A percentile compares a stretch with the other conserved stretches of the same genome.
Conservation (phyloP, 2,888 invertebrate genomes). For the Siphlonurus alternatus region DNA sequence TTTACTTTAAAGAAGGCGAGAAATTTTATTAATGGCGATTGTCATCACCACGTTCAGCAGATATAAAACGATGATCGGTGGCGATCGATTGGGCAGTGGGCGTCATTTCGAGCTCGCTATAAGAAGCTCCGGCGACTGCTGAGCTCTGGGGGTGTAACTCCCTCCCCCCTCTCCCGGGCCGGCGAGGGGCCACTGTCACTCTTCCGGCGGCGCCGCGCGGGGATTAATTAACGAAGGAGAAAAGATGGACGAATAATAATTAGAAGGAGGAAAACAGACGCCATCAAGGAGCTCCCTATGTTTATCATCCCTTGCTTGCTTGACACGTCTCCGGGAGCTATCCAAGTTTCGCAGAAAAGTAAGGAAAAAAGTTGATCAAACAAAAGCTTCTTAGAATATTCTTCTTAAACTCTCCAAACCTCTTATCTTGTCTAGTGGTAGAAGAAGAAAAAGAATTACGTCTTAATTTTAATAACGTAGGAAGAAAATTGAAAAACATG, state of each 20-base stretch:
- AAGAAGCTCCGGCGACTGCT: too few relatives aligned
- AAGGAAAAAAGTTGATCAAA: not conserved
- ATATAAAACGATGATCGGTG: too few relatives aligned
- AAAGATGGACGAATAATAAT: conserved; percentile 4
- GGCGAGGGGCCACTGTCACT: not conserved
- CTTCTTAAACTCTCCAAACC: not conserved
- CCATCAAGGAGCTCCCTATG: not conserved
- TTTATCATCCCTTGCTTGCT: not conserved
- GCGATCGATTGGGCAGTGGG: too few relatives aligned
- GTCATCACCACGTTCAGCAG: too few relatives aligned
- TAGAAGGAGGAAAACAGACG: not conserved
- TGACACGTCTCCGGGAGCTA: not conserved
- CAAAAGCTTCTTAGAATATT: not conserved
- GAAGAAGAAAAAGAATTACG: not conserved
- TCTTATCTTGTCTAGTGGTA: not conserved
- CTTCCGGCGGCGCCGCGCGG: not conserved
- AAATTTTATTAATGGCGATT: too few relatives aligned
- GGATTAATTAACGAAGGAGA: conserved; percentile 2
- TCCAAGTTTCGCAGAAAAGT: not conserved
- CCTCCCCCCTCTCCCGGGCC: not conserved
- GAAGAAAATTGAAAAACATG: not conserved
- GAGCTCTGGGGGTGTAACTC: too few relatives aligned
- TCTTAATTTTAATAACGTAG: not conserved
- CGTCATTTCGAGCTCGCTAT: too few relatives aligned
- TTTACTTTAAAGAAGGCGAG: too few relatives aligned